Evolutionary conservation across 2,113 vertebrate genomes (phyloP).

Genomic region (Hemiscyllium ocellatum): DNA sequence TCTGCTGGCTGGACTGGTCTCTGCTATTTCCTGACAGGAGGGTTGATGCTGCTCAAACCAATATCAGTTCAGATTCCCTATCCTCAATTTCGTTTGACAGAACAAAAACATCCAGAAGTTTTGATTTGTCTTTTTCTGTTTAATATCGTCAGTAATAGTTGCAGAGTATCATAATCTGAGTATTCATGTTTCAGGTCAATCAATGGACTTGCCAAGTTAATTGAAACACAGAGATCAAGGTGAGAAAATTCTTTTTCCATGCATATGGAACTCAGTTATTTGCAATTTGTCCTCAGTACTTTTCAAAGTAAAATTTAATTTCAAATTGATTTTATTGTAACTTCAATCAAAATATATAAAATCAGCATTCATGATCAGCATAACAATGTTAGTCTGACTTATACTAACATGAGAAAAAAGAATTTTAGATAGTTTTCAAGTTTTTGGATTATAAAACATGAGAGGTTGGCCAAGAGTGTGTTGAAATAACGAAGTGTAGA

Average conservation of each 20-base stretch:
- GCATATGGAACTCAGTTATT: background rate
- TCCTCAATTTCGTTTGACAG: background rate
- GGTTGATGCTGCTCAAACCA: background rate
- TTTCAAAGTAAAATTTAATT: background rate
- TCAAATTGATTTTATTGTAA: background rate
- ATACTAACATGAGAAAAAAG: background rate
- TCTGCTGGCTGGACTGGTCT: no score
- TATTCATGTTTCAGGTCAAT: constrained; percentile 69
- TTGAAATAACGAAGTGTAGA: background rate
- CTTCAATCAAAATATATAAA: background rate
- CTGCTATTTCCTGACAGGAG: background rate
- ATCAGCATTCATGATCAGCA: background rate
- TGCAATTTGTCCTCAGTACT: background rate
- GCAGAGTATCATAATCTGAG: background rate
- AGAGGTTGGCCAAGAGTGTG: background rate
- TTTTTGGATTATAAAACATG: background rate
- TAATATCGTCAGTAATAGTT: background rate
- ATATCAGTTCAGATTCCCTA: background rate
- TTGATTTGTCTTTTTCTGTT: background rate
- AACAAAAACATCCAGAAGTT: background rate
- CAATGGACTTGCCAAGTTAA: constrained; percentile 82
- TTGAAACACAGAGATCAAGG: constrained; percentile 89
- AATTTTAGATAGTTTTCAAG: no score
- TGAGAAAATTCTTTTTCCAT: constrained; percentile 42
- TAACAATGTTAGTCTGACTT: background rate